A percentile compares a stretch with the other conserved stretches of the same genome.
phyloP scores from a whole-genome alignment of 2,113 vertebrate species.

The Nestor notabilis region DNA sequence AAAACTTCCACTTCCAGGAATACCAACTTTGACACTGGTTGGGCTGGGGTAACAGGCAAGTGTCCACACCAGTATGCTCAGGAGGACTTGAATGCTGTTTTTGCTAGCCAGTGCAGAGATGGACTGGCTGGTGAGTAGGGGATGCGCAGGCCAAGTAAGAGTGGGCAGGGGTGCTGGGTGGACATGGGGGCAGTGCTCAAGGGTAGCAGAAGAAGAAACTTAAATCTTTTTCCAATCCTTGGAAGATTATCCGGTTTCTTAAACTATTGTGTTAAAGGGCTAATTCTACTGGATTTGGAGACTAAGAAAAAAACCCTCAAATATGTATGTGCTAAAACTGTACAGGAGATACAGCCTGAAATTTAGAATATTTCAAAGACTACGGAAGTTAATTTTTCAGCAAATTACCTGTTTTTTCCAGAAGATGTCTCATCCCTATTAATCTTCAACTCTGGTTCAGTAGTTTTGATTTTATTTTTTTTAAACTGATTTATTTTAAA shows the following conservation, averaged over 20 bases:
- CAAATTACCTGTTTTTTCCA: not conserved
- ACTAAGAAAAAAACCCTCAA: accelerated
- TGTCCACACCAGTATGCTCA: no score
- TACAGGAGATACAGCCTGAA: not conserved
- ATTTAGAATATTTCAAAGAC: not conserved
- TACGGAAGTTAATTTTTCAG: not conserved
- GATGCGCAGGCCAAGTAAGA: not conserved
- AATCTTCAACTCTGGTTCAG: not conserved
- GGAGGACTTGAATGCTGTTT: not conserved
- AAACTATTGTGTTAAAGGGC: not conserved
- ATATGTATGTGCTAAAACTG: not conserved
- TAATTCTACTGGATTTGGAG: not conserved
- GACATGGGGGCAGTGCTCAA: not conserved
- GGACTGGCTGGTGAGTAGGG: not conserved
- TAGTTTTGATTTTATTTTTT: not conserved
- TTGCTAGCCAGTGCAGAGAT: not conserved
- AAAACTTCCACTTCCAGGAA: not conserved
- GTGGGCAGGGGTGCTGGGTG: not conserved
- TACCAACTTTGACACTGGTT: not conserved
- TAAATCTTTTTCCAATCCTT: not conserved
- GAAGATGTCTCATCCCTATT: not conserved
- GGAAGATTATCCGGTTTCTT: not conserved
- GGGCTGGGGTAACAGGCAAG: not conserved
- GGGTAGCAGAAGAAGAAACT: not conserved
- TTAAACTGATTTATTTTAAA: not conserved